A percentile compares a stretch with the other conserved stretches of the same genome.
Conservation (phyloP, 2,113 vertebrate genomes). For the Myotis lucifugus region DNA sequence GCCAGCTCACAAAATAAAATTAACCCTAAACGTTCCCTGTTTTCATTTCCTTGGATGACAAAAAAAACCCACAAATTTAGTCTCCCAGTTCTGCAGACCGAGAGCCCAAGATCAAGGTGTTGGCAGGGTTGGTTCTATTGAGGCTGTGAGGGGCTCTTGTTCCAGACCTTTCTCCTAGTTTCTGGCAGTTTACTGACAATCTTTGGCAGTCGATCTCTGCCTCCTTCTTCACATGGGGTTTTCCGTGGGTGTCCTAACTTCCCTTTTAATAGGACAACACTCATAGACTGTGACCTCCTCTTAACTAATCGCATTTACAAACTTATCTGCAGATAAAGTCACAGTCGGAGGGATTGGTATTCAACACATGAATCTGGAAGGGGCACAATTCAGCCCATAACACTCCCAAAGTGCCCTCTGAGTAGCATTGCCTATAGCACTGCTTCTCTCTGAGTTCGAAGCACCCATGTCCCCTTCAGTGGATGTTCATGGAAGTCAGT, state of each 20-base stretch:
- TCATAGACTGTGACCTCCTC: background rate
- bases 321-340: background rate
- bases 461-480: background rate
- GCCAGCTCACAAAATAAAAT: background rate
- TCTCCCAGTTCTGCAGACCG: no score
- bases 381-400: background rate
- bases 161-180: no score
- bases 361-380: background rate
- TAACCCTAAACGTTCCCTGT: background rate
- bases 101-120: background rate
- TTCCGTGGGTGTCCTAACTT: background rate
- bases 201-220: background rate
- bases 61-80: background rate
- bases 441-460: background rate
- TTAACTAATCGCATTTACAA: background rate
- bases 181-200: background rate
- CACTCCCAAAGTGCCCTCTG: background rate
- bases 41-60: background rate
- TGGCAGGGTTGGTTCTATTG: accelerated
- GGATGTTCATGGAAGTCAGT: background rate
- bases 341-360: background rate
- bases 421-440: accelerated
- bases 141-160: no score
- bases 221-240: background rate
- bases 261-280: background rate